Evolutionary conservation across 92 coral and sea anemone genomes (phyloP), one percentile per base, ranked within the genome.

Genomic region (Epizoanthus illoricatus): DNA sequence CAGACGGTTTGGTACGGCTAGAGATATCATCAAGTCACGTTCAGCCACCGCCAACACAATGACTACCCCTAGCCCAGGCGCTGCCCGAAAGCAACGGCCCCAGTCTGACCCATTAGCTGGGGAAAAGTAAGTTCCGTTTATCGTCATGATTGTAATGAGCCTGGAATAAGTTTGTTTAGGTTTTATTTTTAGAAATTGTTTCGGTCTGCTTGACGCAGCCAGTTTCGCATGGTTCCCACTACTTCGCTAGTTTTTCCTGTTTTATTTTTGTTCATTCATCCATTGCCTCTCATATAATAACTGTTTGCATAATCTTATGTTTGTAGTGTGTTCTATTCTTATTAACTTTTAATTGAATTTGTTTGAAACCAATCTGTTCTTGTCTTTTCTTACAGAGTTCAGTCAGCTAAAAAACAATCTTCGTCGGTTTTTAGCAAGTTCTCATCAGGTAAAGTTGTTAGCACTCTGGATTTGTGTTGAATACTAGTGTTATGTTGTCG

Each of bases 101-200:
- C 86, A 85, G 60, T 88, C 91, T 59, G 91, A 88, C 33, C 91
- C 91, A 23, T 17, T 88, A 36, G 20, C 86, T 59, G 86, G 85
- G 24, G 91, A 88, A 73, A 88, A 74, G 91, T 88, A 73, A 58
- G 88, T 59, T 45, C 28, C 57, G 6, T 17, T 20, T 36, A 5
- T 4, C 54, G 39, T n/a, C 41, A 52, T 13, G 33, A 15, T 5
- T 15, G 17, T n/a, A 8, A 52, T 7, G 15, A 52, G 56, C 56
- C 56, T 2, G 56, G 12, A 52, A 13, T 52, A 52, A 52, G 56
- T 52, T 52, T 12, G 56, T 52, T 52, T 52, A 0, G 56, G 10
- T 52, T 13, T 52, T 52, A 11, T 52, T 52, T 52, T 52, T 45
- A 9, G 52, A 45, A 45, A 45, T 7, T 4, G 52, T 45, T 45